Evolutionary conservation across 37 sponge, comb jelly and placozoan species (phyloP).

Genomic region (Tethya wilhelma): DNA sequence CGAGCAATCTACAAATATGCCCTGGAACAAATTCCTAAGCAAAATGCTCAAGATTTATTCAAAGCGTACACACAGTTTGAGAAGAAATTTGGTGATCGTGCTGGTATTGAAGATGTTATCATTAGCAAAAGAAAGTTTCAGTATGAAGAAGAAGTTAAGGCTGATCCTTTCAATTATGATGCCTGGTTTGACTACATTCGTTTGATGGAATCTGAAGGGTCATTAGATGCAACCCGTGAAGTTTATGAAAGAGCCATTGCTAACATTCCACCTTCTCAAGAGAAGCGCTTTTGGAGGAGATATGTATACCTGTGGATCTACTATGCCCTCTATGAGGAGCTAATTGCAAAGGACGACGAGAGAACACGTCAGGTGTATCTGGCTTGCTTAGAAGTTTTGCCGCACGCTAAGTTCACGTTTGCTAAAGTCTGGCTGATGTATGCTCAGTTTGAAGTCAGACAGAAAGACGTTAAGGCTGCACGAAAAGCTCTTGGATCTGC

Average conservation of each 20-base stretch:
- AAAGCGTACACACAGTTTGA: constrained; percentile 95
- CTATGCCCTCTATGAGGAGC: constrained; percentile 98
- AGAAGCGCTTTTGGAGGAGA: constrained; percentile 93
- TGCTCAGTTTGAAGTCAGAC: constrained; percentile 95
- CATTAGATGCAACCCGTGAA: constrained; percentile 80
- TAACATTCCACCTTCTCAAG: constrained; percentile 90
- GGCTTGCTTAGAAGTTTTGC: constrained; percentile 88
- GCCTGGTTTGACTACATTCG: constrained; percentile 98
- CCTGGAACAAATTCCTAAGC: constrained; percentile 89
- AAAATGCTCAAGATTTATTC: constrained; percentile 87
- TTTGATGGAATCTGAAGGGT: constrained; percentile 83
- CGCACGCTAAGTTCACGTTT: constrained; percentile 96
- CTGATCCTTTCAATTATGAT: constrained; percentile 95
- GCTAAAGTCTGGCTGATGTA: constrained; percentile 98
- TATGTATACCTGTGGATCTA: constrained; percentile 99
- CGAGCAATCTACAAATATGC: constrained; percentile 97
- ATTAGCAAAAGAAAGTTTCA: constrained; percentile 92
- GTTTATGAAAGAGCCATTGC: constrained; percentile 98
- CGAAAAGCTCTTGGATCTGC: constrained; percentile 91
- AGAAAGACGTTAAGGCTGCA: constrained; percentile 87
- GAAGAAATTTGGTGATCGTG: constrained; percentile 93
- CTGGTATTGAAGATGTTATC: constrained; percentile 94
- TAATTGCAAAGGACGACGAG: constrained; percentile 85
- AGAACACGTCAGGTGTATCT: constrained; percentile 91
- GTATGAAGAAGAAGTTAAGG: constrained; percentile 95